phyloP scores from a whole-genome alignment of 2,888 invertebrate species.

The Mythimna pallens region DNA sequence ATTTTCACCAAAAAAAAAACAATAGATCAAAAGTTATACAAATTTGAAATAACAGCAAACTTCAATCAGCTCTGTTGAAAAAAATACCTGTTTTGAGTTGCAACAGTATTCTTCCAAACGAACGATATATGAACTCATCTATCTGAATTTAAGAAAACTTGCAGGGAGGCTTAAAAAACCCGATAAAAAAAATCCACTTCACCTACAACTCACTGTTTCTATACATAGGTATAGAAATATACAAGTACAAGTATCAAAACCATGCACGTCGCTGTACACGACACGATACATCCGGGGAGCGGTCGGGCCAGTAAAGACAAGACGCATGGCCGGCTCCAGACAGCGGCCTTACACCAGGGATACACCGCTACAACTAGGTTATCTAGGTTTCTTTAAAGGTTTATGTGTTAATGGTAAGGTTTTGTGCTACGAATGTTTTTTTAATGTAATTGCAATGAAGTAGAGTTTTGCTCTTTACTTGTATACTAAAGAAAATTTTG shows the following conservation, averaged over 20 bases:
- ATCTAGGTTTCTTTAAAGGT: constrained; percentile 47
- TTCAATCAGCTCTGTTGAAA: no score
- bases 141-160: neutral
- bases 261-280: constrained; percentile 54
- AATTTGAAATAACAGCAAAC: no score
- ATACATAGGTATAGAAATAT: no score
- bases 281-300: constrained; percentile 78
- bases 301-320: constrained; percentile 81
- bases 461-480: no score
- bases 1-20: no score
- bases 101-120: no score
- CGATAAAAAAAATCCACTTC: neutral
- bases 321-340: constrained; percentile 83
- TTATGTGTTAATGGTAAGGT: constrained; percentile 27
- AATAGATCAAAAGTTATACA: no score
- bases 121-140: no score
- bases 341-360: constrained; percentile 72
- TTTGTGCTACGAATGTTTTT: neutral
- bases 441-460: no score
- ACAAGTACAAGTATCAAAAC: constrained; percentile 73
- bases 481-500: no score
- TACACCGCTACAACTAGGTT: constrained; percentile 33
- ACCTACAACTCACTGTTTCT: no score
- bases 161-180: neutral
- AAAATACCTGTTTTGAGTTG: no score